Evolutionary conservation across 2,113 vertebrate genomes (phyloP).

Genomic region (Furnarius figulus): DNA sequence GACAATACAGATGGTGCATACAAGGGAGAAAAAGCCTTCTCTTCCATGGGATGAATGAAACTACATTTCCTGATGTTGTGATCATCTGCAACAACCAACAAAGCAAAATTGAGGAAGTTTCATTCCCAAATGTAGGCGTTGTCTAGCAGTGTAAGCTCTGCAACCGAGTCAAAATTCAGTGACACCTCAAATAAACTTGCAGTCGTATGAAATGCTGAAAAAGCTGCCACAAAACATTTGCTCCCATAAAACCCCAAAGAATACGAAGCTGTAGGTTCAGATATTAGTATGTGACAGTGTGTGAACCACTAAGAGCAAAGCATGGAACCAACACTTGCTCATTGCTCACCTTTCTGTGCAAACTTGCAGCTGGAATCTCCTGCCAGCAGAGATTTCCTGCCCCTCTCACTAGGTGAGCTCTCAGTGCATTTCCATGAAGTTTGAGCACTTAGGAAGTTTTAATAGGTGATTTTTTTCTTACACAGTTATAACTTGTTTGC

Average conservation of each 20-base stretch:
- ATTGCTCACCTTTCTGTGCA: not conserved
- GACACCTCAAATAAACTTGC: not conserved
- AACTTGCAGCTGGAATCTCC: not conserved
- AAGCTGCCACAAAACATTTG: not conserved
- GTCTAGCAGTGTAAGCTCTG: not conserved
- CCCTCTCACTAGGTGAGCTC: not conserved
- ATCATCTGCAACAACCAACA: not conserved
- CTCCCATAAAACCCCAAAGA: not conserved
- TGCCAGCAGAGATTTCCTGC: not conserved
- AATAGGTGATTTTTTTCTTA: not conserved
- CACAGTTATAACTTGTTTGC: slow-evolving; percentile 18
- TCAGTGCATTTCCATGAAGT: not conserved
- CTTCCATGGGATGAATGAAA: not conserved
- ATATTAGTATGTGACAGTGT: not conserved
- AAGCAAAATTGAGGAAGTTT: not conserved
- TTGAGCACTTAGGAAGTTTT: slow-evolving; percentile 17
- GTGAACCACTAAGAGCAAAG: not conserved
- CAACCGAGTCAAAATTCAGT: not conserved
- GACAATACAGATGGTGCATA: not conserved
- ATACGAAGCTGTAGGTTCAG: not conserved
- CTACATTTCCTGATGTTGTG: not conserved
- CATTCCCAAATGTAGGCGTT: not conserved
- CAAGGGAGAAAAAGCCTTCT: fast-evolving
- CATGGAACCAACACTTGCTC: not conserved
- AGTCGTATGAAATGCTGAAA: not conserved